Evolutionary conservation across 2,113 vertebrate genomes (phyloP).

Genomic region (Epinephelus cyanopodus): DNA sequence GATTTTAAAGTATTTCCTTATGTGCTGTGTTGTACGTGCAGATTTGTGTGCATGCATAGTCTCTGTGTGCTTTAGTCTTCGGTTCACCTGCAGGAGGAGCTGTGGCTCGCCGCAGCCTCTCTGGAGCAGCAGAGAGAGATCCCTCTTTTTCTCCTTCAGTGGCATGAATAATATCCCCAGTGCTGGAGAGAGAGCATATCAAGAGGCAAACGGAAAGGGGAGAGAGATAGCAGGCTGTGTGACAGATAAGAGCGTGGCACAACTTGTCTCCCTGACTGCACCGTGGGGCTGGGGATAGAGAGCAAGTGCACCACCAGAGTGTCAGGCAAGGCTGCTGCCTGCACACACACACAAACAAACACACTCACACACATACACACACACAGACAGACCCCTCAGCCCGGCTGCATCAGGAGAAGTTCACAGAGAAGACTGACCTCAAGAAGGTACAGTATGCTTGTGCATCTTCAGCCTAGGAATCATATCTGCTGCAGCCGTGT

Average conservation of each 20-base stretch:
- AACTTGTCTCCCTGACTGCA: slow-evolving; percentile 78
- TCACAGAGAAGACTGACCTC: slow-evolving; percentile 77
- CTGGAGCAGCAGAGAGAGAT: slow-evolving; percentile 76
- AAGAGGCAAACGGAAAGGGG: slow-evolving; percentile 72
- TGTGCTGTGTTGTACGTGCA: slow-evolving; percentile 4
- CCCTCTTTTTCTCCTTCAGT: slow-evolving; percentile 80
- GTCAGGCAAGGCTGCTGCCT: slow-evolving; percentile 74
- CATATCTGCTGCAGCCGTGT: slow-evolving; percentile 21
- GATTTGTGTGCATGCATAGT: not conserved
- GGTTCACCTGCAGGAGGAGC: slow-evolving; percentile 87
- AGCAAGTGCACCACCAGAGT: slow-evolving; percentile 79
- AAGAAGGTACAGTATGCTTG: slow-evolving; percentile 78
- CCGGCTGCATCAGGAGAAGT: slow-evolving; percentile 67
- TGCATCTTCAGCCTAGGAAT: slow-evolving; percentile 28
- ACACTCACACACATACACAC: slow-evolving; percentile 61
- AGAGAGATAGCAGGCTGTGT: slow-evolving; percentile 80
- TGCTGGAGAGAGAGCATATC: slow-evolving; percentile 79
- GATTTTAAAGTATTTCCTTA: slow-evolving; percentile 27
- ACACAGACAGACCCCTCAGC: slow-evolving; percentile 62
- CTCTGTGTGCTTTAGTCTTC: slow-evolving; percentile 47
- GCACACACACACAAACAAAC: slow-evolving; percentile 66
- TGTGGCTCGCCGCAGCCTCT: slow-evolving; percentile 79
- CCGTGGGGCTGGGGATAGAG: slow-evolving; percentile 69
- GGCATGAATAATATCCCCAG: slow-evolving; percentile 78
- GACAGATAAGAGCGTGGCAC: slow-evolving; percentile 81